These are phyloP conservation scores for Rissa tridactyla DNA, from an alignment of 2,113 vertebrate species.

Conservation along the genomic window DNA sequence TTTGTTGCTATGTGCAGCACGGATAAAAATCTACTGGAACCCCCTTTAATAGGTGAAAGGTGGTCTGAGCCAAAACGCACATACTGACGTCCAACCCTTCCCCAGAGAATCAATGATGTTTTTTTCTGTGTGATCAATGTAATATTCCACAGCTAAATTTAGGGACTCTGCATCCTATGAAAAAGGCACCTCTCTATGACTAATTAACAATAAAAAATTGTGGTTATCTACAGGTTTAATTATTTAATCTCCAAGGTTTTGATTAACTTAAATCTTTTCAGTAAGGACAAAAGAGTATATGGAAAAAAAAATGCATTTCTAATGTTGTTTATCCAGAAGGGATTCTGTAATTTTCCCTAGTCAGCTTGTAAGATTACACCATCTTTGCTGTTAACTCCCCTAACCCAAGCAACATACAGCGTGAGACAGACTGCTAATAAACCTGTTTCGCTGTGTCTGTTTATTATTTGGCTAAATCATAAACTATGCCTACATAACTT, in stretches of 20 bases:
- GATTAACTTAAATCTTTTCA: conserved; percentile 74
- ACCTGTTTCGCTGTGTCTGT: not conserved
- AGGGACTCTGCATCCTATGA: conserved; percentile 73
- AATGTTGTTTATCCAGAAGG: conserved; percentile 23
- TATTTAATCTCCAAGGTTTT: conserved; percentile 75
- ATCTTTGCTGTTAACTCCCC: conserved; percentile 58
- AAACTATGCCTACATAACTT: not conserved
- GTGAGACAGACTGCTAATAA: conserved; percentile 57
- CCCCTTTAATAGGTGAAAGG: conserved; percentile 72
- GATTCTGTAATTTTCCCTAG: conserved; percentile 50
- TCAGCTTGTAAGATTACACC: conserved; percentile 30
- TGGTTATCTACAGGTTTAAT: conserved; percentile 74
- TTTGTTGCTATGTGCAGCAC: conserved; percentile 73
- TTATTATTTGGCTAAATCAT: conserved; percentile 15
- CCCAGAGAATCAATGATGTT: conserved; percentile 71
- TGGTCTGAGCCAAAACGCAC: conserved; percentile 71
- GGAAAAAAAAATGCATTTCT: not conserved
- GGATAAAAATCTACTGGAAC: conserved; percentile 59
- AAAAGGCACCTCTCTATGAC: conserved; percentile 75
- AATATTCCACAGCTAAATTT: conserved; percentile 82
- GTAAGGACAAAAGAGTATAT: conserved; percentile 37
- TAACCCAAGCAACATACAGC: conserved; percentile 41
- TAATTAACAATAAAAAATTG: conserved; percentile 78
- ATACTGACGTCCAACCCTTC: conserved; percentile 70
- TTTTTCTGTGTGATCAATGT: conserved; percentile 76